Base-by-base conservation (phyloP, 2,797 vertebrate species). In the Sylvilagus floridanus region DNA sequence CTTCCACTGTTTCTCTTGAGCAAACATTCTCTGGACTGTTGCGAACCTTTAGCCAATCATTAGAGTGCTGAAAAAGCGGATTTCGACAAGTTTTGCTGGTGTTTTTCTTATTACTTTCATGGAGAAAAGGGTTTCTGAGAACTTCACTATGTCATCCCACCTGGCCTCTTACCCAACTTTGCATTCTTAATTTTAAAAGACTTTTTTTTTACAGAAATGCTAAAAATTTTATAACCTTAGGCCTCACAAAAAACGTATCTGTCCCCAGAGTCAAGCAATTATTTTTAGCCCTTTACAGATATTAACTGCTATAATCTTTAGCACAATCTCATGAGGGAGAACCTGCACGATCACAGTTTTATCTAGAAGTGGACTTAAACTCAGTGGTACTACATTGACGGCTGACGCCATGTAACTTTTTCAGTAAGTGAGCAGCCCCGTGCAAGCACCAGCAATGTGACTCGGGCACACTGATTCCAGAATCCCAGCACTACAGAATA, bases 401-500 rank as follows among this genome's bases (percentile, higher is more conserved):
- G 78, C 63, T 57, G n/a, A 30, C n/a, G 16, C 22, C 30, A 57
- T n/a, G 24, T 2, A 24, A 17, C 28, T 22, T 66, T 12, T 47
- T 37, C 28, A 65, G 57, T 30, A 52, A 62, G 50, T 28, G 50
- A 28, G 26, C 7, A 17, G 8, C 68, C 21, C 84, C 57, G n/a
- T 28, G 37, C 19, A 37, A 52, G 11, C 13, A n/a, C 32, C 7
- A 4, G 37, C 16, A 16, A 32, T 4, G n/a, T 26, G 21, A 7
- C 14, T 72, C 77, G 11, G 69, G 8, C 24, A 12, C 1, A 0
- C 28, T 42, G 79, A 28, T 12, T 22, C 9, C 35, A 24, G 62
- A n/a, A 11, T 26, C 66, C 57, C 17, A 14, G 30, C 32, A 3
- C 0, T 28, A 21, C 4, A 19, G 47, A 9, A 4, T 5, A 7